Evolutionary conservation across 2,797 vertebrate genomes (phyloP), one percentile per base, ranked within the genome.

Genomic region (Leuciscus waleckii): DNA sequence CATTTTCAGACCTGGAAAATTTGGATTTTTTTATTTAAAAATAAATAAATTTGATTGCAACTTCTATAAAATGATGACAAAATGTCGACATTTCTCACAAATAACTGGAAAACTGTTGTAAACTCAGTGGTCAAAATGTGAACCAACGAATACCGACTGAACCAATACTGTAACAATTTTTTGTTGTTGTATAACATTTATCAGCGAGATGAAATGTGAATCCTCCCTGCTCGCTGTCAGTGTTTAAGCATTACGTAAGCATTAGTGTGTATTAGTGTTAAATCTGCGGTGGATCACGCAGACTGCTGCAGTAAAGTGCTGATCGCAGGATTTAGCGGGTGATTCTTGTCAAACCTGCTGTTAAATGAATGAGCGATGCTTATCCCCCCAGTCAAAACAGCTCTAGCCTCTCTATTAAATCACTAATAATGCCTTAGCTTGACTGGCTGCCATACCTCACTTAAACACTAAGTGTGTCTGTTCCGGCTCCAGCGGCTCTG

Each of bases 381-480:
- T 90, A 91, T 92, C 86, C 87, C 67, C 69, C 65, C 74, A 88
- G 89, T 92, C 90, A 88, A 91, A 93, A 94, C 87, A 91, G 70
- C 81, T 84, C 88, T 71, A 63, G 87, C 85, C 69, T 79, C 86
- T 87, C 90, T 85, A 92, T 92, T 92, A 93, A 91, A 90, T 90
- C 82, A 82, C 90, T 83, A 88, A 87, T 85, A 78, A 88, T 43
- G 79, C 63, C 84, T 88, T 74, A 73, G 63, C 35, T 82, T 87
- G 82, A 74, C 82, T 84, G 79, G 81, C 86, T 83, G 85, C 68
- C 88, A 82, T 89, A 71, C 89, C 88, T 87, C 88, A 81, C 86
- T 87, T 76, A 84, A n/a, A 73, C 29, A 16, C 67, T 51, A 43
- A 83, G 80, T 23, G 7, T 73, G 73, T 83, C 71, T 35, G 54